Evolutionary conservation across 2,888 invertebrate genomes (phyloP).

Genomic region (Automeris io): DNA sequence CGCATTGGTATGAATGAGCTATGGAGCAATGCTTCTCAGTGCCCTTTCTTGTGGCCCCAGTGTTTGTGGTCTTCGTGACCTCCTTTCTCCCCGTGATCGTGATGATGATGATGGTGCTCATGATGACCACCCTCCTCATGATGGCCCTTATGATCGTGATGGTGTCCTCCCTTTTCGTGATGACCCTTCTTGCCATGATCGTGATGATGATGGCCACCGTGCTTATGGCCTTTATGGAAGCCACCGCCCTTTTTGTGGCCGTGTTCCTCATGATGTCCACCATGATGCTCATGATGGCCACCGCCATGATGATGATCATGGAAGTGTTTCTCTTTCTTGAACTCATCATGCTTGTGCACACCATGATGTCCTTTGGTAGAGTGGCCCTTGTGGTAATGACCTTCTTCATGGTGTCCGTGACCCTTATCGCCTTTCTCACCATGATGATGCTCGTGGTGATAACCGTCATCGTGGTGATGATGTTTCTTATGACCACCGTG

Average conservation of each 20-base stretch:
- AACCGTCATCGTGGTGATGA: conserved; percentile 81
- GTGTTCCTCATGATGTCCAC: conserved; percentile 86
- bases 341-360: conserved; percentile 90
- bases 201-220: conserved; percentile 86
- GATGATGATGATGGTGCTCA: conserved; percentile 85
- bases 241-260: conserved; percentile 89
- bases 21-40: conserved; percentile 37
- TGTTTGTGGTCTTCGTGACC: conserved; percentile 88
- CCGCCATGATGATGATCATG: conserved; percentile 89
- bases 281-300: conserved; percentile 88
- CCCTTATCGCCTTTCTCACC: conserved; percentile 82
- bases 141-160: conserved; percentile 87
- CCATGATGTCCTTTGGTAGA: conserved; percentile 91
- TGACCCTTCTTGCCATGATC: conserved; percentile 89
- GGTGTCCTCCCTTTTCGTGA: conserved; percentile 87
- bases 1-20: conserved; percentile 24
- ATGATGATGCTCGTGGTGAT: conserved; percentile 80
- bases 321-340: conserved; percentile 91
- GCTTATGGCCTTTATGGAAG: conserved; percentile 87
- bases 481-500: conserved; percentile 81
- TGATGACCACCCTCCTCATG: conserved; percentile 87
- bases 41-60: conserved; percentile 82
- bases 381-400: conserved; percentile 89
- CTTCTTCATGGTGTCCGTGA: conserved; percentile 72
- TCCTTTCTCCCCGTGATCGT: conserved; percentile 87